Evolutionary conservation across 2,113 vertebrate species (phyloP).

Genomic region (Bambusicola thoracicus): DNA sequence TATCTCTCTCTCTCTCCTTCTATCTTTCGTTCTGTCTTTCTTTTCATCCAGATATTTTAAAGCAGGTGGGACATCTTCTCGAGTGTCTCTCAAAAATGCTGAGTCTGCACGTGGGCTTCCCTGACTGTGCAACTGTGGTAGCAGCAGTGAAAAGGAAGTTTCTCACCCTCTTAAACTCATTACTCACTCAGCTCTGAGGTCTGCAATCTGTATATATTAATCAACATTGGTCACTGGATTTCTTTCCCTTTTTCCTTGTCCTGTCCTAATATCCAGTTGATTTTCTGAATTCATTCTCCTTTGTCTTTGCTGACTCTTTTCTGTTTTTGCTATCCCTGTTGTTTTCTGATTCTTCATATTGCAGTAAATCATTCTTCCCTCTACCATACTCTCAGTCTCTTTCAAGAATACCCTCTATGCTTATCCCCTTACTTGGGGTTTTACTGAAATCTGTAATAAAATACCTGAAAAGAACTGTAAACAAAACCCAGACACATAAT

Average conservation of each 20-base stretch:
- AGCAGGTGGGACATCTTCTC: background rate
- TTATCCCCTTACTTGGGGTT: background rate
- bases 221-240: background rate
- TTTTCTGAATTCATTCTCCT: background rate
- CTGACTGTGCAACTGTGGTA: background rate
- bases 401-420: background rate
- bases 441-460: background rate
- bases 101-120: background rate
- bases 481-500: background rate
- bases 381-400: background rate
- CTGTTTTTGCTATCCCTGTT: background rate
- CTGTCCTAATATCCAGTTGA: background rate
- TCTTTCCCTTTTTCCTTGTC: background rate
- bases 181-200: slow-evolving; percentile 13
- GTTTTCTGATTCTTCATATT: background rate
- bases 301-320: background rate
- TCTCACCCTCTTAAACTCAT: background rate
- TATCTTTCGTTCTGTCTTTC: background rate
- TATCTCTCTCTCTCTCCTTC: no score
- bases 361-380: background rate
- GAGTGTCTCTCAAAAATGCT: background rate
- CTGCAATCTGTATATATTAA: background rate
- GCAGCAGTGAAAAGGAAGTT: background rate
- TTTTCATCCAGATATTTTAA: background rate
- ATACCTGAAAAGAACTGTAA: background rate